Base-by-base conservation (phyloP, 1,140 invertebrate genomes). In the Orussus abietinus region DNA sequence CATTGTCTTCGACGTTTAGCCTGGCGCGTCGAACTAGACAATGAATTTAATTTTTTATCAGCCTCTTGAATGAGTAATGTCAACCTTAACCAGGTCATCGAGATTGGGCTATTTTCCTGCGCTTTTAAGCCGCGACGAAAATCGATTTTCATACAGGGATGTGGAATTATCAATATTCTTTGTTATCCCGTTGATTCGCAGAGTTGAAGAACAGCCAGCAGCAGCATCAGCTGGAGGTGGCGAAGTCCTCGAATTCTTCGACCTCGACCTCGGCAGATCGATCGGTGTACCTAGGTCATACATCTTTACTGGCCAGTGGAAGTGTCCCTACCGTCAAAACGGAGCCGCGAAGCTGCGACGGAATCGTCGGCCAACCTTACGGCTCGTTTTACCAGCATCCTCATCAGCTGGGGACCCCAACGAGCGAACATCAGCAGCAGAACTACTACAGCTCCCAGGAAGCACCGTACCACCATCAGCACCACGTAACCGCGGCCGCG, bases 401-500 rank as follows among this genome's bases (percentile, higher is more conserved):
- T 4, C 69, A 72, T 51, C 71, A 74, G 25, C 50, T 72, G 0
- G 57, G 56, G n/a, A 58, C 61, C 3, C 45, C 66, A 4, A 59
- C 58, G 30, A 69, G 59, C 40, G 69, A 74, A 32, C 68, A 72
- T 29, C 68, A 72, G 42, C 69, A 65, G 17, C 61, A 57, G 42
- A 62, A 55, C 12, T 72, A 72, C 12, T 69, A 69, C 31, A 52
- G 62, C 10, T 47, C 62, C 4, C 71, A 74, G 28, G 71, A 74
- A 37, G 62, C 67, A 2, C 59, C 71, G 1, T 88, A 86, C 66
- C 83, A 86, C 64, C 85, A 88, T 64, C 85, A 88, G 60, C 84
- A 86, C 56, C 86, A 86, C 69, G 84, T 88, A 22, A 86, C 85
- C 11, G 83, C 84, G 28, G 82, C 85, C 28, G 84, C 85, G 12